phyloP scores from a whole-genome alignment of 2,113 vertebrate genomes.

The Chaetodon trifascialis region DNA sequence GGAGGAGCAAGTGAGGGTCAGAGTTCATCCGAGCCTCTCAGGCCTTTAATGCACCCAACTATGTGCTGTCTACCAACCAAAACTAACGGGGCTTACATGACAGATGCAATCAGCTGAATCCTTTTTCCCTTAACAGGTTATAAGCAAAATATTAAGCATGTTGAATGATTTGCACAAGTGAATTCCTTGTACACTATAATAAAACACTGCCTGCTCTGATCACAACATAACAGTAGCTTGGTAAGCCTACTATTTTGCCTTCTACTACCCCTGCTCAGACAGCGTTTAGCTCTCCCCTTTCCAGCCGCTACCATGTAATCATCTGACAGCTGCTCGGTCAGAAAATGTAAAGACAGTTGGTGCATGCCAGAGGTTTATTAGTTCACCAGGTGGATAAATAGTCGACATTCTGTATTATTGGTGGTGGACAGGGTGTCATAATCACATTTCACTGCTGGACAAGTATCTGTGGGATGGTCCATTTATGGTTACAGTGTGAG shows the following conservation, averaged over 20 bases:
- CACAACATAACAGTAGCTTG: neutral
- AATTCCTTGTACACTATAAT: neutral
- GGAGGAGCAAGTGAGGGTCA: constrained; percentile 41
- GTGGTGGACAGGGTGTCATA: constrained; percentile 2
- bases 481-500: neutral
- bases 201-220: neutral
- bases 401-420: constrained; percentile 23
- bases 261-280: neutral
- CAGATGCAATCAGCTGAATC: neutral
- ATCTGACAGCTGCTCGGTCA: constrained; percentile 60
- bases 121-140: neutral
- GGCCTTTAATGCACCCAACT: neutral
- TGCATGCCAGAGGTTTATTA: constrained; percentile 55
- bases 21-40: constrained; percentile 30
- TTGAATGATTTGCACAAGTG: neutral
- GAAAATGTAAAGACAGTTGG: constrained; percentile 73
- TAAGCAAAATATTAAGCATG: neutral
- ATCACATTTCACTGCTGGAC: constrained; percentile 14
- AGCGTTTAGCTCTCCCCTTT: constrained; percentile 13
- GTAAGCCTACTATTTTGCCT: neutral
- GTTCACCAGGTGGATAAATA: constrained; percentile 56
- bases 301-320: constrained; percentile 22
- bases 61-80: neutral
- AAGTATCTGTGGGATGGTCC: constrained; percentile 3
- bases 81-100: neutral